Base-by-base conservation (phyloP, 2,797 vertebrate species). In the Acrocephalus scirpaceus region DNA sequence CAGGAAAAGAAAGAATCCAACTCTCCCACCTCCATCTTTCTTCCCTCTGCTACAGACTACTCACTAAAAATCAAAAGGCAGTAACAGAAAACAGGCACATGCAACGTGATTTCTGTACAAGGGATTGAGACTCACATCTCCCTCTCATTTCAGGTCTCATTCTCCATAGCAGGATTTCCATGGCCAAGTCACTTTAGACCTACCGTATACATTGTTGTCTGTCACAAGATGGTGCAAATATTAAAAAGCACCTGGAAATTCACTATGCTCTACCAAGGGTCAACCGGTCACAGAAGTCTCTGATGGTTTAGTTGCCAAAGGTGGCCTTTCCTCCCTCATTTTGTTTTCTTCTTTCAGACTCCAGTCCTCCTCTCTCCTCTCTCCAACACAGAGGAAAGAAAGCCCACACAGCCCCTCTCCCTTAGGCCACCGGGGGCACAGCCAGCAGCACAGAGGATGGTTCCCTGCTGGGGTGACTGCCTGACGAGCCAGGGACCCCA, bases 401-500 rank as follows among this genome's bases (percentile, higher is more conserved):
- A 66, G 32, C 11, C 53, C 1, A 0, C 3, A 3, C 36, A 61
- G 70, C 10, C 22, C 58, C 19, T 30, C 23, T 44, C 25, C 34
- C 42, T 23, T 40, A 26, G 34, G 58, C 15, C 18, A 25, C 42
- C 5, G 7, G 30, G 7, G n/a, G 14, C 48, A 44, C 1, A 5
- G 42, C 30, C 65, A 44, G 23, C 23, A 21, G 44, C 70, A 61
- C 34, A 11, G 7, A n/a, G 58, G 18, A 51, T 12, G 23, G 30
- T 3, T n/a, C 36, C 18, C 23, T 23, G 5, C 13, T 7, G 26
- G 34, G 23, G 19, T 15, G 58, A n/a, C 9, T 11, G 36, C 48
- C 32, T 17, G 38, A 4, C 1, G 8, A 26, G 13, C 19, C 16
- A 7, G 32, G 21, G 54, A 30, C 47, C 32, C 56, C 0, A 0